Evolutionary conservation across 1,140 invertebrate genomes (phyloP).

Genomic region (Carposina sasakii): DNA sequence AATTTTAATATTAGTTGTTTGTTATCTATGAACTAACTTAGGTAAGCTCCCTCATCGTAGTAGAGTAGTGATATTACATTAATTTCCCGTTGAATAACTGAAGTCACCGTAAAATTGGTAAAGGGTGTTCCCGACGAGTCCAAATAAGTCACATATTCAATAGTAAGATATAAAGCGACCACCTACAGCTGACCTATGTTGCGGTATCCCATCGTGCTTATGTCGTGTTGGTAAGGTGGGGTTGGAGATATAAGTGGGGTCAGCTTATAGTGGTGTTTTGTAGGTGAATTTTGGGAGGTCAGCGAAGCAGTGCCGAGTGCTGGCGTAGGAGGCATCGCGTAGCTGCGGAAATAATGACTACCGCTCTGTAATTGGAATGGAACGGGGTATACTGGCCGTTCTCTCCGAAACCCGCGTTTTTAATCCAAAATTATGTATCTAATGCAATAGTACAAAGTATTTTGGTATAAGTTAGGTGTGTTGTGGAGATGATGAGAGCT

Average conservation of each 20-base stretch:
- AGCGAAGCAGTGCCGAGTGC: slow-evolving; percentile 38
- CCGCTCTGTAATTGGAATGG: slow-evolving; percentile 59
- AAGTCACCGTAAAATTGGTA: slow-evolving; percentile 21
- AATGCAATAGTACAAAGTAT: too few relatives aligned
- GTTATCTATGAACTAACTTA: too few relatives aligned
- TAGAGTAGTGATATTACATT: too few relatives aligned
- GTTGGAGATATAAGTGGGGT: slow-evolving; percentile 6
- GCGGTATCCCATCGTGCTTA: too few relatives aligned
- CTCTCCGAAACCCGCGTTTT: too few relatives aligned
- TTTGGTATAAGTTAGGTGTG: too few relatives aligned
- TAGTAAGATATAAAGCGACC: slow-evolving; percentile 17
- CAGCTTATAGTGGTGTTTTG: slow-evolving; percentile 19
- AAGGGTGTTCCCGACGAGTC: slow-evolving; percentile 18
- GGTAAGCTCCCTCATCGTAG: too few relatives aligned
- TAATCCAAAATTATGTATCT: too few relatives aligned
- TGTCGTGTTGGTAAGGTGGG: too few relatives aligned
- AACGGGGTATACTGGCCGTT: slow-evolving; percentile 31
- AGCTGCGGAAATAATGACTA: slow-evolving; percentile 61
- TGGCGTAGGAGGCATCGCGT: slow-evolving; percentile 35
- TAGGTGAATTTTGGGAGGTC: slow-evolving; percentile 44
- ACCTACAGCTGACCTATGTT: not conserved
- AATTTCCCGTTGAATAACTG: not conserved
- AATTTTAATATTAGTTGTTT: too few relatives aligned
- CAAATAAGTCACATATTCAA: slow-evolving; percentile 23
- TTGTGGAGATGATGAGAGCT: too few relatives aligned